Evolutionary conservation across 2,797 vertebrate species (phyloP), one percentile per base, ranked within the genome.

Genomic region (Eleutherodactylus coqui): DNA sequence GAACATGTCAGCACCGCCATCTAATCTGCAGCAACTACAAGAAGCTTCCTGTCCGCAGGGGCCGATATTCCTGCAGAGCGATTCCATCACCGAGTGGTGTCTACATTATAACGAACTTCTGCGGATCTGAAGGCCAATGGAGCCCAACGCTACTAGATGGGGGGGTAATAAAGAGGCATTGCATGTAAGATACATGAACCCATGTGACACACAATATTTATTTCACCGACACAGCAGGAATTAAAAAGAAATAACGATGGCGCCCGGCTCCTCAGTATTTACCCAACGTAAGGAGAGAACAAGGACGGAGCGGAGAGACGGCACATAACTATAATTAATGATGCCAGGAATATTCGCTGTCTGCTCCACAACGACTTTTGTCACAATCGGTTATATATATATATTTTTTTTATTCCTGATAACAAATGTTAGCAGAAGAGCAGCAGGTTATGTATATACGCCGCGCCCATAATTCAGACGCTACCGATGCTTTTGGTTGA

Each of bases 381-480:
- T 45, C 27, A 53, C 51, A 75, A 41, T 69, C 32, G 60, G 55
- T 64, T 76, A 34, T 58, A 13, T 64, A 58, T 58, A 60, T 29
- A 27, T 62, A 27, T 53, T 51, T 51, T 55, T 47, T 43, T 60
- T 76, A 49, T 76, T 55, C 58, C 19, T 29, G 32, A 72, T 75
- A 86, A 86, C 85, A 86, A 86, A 86, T 86, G 51, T 86, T 81
- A 90, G 60, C 85, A 87, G 64, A 85, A 79, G 82, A 91, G 79
- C 0, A 90, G 91, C 93, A 92, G 90, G 88, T 91, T 91, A 86
- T 34, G 78, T 75, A n/a, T 14, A 47, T 86, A 86, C 41, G 73
- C 90, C 90, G 88, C 70, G 70, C 64, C 69, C 88, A 79, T 86
- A 92, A 90, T 77, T 93, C 91, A 88, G 89, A 91, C 82, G 64